These are phyloP conservation scores for Parauchenoglanis ngamensis DNA, from an alignment of 2,797 vertebrate genomes.

Conservation along the genomic window DNA sequence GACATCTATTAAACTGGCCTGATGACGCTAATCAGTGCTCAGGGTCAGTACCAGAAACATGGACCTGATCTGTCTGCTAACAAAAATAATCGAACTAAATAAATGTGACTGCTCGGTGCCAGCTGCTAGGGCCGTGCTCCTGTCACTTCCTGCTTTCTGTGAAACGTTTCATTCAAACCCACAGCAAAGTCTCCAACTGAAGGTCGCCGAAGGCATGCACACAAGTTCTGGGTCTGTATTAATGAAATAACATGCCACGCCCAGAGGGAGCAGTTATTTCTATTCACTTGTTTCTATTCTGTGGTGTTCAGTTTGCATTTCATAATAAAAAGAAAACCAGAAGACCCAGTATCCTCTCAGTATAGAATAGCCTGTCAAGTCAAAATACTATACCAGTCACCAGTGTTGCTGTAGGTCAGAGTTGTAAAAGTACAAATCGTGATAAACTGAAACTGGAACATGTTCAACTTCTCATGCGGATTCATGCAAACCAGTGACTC, in stretches of 20 bases:
- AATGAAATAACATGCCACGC: slow-evolving; percentile 13
- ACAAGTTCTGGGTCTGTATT: not conserved
- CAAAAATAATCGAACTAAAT: not conserved
- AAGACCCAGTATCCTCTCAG: not conserved
- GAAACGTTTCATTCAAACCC: slow-evolving; percentile 5
- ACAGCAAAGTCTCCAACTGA: slow-evolving; percentile 4
- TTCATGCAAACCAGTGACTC: slow-evolving; percentile 8
- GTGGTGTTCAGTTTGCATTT: not conserved
- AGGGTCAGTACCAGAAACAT: not conserved
- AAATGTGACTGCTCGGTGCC: not conserved
- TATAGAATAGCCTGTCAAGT: not conserved
- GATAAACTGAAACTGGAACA: not conserved
- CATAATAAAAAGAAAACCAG: not conserved
- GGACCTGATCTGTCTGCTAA: not conserved
- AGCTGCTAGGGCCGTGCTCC: not conserved
- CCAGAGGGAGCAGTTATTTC: slow-evolving; percentile 1
- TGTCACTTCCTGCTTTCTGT: slow-evolving; percentile 12
- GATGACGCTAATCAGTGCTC: not conserved
- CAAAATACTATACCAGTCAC: not conserved
- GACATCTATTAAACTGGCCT: not conserved
- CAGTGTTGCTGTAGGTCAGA: not conserved
- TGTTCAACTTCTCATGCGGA: not conserved
- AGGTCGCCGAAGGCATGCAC: not conserved
- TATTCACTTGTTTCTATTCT: slow-evolving; percentile 9
- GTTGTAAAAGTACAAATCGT: not conserved